Base-by-base conservation (phyloP, 2,113 vertebrate species). In the Melanotaenia duboulayi region DNA sequence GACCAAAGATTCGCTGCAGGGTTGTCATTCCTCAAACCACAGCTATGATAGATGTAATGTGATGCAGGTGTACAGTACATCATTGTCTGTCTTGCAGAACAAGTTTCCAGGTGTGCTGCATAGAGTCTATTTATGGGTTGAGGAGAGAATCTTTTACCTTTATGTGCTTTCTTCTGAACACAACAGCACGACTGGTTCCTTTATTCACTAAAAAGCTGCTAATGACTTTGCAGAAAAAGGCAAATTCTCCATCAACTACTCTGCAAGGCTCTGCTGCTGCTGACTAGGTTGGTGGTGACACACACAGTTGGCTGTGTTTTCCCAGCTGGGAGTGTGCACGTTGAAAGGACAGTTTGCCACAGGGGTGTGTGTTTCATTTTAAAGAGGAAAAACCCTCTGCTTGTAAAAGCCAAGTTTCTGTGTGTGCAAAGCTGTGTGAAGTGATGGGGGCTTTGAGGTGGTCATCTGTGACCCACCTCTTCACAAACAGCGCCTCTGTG, bases 251-350 rank as follows among this genome's bases (percentile, higher is more conserved):
- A 68, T 51, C 61, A 37, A 20, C 62, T 54, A 73, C 52, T 64
- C 59, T 63, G 67, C 63, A 66, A 32, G 65, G 55, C 54, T 57
- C 42, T 12, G 55, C 44, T 52, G 50, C 52, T 74, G 52, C 57
- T 61, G 37, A 55, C 23, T 49, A 57, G 65, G 23, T 32, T 65
- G 40, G 54, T 56, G 59, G 72, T 76, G 69, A 89, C 60, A 76
- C 70, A 64, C 22, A 19, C 66, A 60, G 63, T 60, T 4, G 28
- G 78, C 65, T 69, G 39, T 87, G 82, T 89, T 87, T 90, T 81
- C 76, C 81, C 87, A 89, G 89, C 83, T 89, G 85, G 75, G 75
- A 65, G 44, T 46, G 61, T 2, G 1, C 62, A 25, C 67, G 71
- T 81, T 76, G 76, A 75, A 68, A 74, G 69, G 78, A 54, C 78